Conservation (phyloP, 35 echinoderm and acorn worm species). For the Ophioderma brevispina region DNA sequence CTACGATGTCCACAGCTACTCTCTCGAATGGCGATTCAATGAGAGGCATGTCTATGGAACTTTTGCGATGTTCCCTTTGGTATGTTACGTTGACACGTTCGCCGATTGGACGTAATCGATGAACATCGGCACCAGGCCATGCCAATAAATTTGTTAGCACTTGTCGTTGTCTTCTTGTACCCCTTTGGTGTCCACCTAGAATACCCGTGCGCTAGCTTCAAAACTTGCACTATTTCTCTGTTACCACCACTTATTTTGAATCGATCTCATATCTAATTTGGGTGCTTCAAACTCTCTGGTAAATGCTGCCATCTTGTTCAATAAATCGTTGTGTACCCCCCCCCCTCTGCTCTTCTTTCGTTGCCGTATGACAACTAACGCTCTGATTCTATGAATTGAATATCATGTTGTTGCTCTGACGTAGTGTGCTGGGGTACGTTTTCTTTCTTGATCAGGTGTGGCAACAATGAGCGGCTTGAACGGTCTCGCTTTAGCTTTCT, state of each 20-base stretch:
- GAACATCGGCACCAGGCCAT: slow-evolving; percentile 60
- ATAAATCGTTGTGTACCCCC: background rate
- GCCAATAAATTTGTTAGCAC: slow-evolving; percentile 31
- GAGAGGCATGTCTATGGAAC: slow-evolving; percentile 33
- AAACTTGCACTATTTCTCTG: slow-evolving; percentile 8
- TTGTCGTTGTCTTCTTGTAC: slow-evolving; percentile 38
- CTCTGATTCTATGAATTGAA: background rate
- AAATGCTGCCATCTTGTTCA: background rate
- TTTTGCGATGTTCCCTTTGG: slow-evolving; percentile 53
- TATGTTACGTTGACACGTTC: slow-evolving; percentile 65
- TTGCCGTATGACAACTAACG: background rate
- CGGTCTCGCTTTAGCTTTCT: background rate
- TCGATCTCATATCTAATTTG: background rate
- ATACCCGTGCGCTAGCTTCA: slow-evolving; percentile 57
- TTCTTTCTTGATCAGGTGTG: background rate
- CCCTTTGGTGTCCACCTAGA: slow-evolving; percentile 56
- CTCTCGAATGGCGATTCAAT: too few species aligned
- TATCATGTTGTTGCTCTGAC: background rate
- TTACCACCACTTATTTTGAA: slow-evolving; percentile 42
- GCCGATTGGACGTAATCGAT: slow-evolving; percentile 35
- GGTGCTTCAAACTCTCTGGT: slow-evolving; percentile 13
- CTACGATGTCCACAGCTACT: too few species aligned
- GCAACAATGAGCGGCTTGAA: background rate
- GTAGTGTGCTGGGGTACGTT: background rate
- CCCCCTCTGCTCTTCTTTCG: background rate